These are phyloP conservation scores for Pseudoips prasinana DNA, from an alignment of 2,888 invertebrate genomes.

Conservation along the genomic window DNA sequence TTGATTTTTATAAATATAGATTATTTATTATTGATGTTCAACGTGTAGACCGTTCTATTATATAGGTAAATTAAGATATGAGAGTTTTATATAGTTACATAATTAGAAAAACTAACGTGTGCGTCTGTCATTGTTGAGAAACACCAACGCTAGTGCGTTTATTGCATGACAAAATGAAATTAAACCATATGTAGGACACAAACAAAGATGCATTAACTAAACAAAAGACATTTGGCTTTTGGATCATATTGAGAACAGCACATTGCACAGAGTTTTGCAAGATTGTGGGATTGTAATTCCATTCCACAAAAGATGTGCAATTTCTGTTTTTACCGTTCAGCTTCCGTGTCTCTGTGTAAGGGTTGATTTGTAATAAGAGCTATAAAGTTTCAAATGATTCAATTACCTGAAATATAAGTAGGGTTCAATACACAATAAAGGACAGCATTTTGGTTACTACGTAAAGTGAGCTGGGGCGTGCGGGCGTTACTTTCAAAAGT, in stretches of 20 bases:
- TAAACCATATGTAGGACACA: slow-evolving; percentile 21
- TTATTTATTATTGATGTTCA: too few species aligned
- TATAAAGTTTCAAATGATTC: too few species aligned
- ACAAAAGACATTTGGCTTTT: slow-evolving; percentile 32
- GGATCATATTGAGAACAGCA: slow-evolving; percentile 35
- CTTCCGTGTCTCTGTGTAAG: too few species aligned
- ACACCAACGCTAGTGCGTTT: not conserved
- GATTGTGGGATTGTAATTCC: slow-evolving; percentile 11
- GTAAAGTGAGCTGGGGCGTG: slow-evolving; percentile 31
- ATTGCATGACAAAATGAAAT: slow-evolving; percentile 21
- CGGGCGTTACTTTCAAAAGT: slow-evolving; percentile 74
- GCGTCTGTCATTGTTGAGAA: too few species aligned
- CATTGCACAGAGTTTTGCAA: slow-evolving; percentile 35
- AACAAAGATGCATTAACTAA: slow-evolving; percentile 29
- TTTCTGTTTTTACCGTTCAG: too few species aligned
- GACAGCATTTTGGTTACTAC: slow-evolving; percentile 57
- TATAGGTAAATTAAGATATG: too few species aligned
- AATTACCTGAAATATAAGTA: too few species aligned
- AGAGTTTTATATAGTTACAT: too few species aligned
- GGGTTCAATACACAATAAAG: slow-evolving; percentile 51
- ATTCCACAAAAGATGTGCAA: slow-evolving; percentile 9
- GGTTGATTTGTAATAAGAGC: too few species aligned
- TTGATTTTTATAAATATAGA: too few species aligned
- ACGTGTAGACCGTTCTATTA: too few species aligned
- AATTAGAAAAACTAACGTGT: too few species aligned